phyloP scores from a whole-genome alignment of 1,140 invertebrate species.

The Coptotermes formosanus region DNA sequence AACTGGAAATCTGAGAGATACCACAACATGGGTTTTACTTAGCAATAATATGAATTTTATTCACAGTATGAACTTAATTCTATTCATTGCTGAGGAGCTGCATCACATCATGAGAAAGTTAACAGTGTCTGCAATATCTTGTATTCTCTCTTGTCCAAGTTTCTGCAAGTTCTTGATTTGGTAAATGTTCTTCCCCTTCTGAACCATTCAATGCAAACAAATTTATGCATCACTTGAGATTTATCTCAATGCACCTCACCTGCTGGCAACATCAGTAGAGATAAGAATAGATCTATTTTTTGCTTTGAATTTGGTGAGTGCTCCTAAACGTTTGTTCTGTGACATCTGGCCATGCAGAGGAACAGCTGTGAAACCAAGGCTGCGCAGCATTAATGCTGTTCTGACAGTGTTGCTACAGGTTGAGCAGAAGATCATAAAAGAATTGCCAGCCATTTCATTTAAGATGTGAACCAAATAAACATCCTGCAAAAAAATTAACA shows the following conservation, averaged over 20 bases:
- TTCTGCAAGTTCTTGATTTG: no score
- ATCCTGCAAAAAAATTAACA: conserved; percentile 61
- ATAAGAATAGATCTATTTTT: conserved; percentile 86
- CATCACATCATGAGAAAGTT: no score
- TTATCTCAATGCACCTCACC: conserved; percentile 51
- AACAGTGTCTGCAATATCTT: no score
- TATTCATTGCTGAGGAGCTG: no score
- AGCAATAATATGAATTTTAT: no score
- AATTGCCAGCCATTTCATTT: conserved; percentile 94
- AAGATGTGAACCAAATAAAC: conserved; percentile 95
- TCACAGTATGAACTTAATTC: no score
- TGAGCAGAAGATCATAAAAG: conserved; percentile 95
- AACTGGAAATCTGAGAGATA: no score
- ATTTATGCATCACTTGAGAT: neutral
- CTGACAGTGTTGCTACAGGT: conserved; percentile 92
- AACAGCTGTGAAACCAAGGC: conserved; percentile 86
- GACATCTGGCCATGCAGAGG: conserved; percentile 98
- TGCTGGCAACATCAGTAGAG: conserved; percentile 96
- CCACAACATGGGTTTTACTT: no score
- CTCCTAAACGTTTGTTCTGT: conserved; percentile 87
- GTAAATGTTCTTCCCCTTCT: no score
- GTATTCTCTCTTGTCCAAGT: no score
- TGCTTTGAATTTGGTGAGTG: conserved; percentile 90
- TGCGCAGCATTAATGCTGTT: conserved; percentile 82
- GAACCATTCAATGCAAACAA: neutral